Base-by-base conservation (phyloP, 2,113 vertebrate genomes). In the Rhadina sibilatrix region DNA sequence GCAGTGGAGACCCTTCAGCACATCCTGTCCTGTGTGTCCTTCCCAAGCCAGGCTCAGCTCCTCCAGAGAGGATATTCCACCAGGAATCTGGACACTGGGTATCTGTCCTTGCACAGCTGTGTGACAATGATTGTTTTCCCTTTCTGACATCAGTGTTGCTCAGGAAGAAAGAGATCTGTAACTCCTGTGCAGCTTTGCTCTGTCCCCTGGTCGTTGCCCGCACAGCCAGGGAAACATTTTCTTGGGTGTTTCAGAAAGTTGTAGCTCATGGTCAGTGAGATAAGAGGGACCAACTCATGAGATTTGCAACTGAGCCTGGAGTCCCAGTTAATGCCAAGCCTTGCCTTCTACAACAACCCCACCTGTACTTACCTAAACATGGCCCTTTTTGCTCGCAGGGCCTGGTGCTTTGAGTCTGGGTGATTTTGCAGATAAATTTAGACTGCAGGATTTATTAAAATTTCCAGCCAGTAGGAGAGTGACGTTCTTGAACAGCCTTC, bases 401-500 rank as follows among this genome's bases (percentile, higher is more conserved):
- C 19, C n/a, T 79, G 28, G 17, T 76, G 44, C 83, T 90, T 85
- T 68, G 61, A 69, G 44, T 40, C 78, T 66, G 64, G 42, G 38
- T 94, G 78, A 91, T 76, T 82, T 68, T 84, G 69, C 25, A 82
- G 82, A 96, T 87, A 91, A 94, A 89, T 91, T 52, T 64, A 64
- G 65, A 47, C 61, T 52, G 56, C 38, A 64, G 57, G 33, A 49
- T 44, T n/a, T 68, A 87, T 64, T 66, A 56, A 70, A 91, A 78
- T 79, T 79, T 89, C 60, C 47, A 90, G 49, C 69, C 79, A 93
- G 78, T 49, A 71, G 74, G 88, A 89, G 52, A 91, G 77, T 42
- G 11, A 44, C 0, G 4, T 94, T 90, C 65, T 53, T 87, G 87
- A 94, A 20, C n/a, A 91, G 90, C 52, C 70, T 89, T 91, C 84